Evolutionary conservation across 2,113 vertebrate genomes (phyloP), one percentile per base, ranked within the genome.

Genomic region (Mus pahari): DNA sequence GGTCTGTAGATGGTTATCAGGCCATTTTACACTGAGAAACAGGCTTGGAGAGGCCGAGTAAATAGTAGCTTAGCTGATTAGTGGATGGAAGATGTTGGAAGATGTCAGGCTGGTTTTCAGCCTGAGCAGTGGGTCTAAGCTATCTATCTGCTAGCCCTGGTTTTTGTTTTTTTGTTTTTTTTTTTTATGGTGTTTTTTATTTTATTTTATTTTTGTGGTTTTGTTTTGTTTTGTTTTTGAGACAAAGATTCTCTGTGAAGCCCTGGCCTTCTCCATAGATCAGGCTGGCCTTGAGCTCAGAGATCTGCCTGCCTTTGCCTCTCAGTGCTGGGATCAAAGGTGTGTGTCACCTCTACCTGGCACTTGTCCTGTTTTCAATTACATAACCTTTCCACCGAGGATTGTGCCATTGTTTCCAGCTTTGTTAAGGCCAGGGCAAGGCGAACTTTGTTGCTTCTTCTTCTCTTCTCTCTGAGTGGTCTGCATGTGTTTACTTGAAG

Each of bases 81-180:
- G 1, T 60, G 20, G n/a, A 45, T 31, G 36, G 58, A 45, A 66
- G 48, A 55, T 75, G n/a, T 31, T 68, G 60, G 66, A n/a, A 60
- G 53, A 42, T 71, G n/a, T 53, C 31, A 39, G 75, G 12, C 82
- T 66, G 36, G 45, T 73, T 90, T 96, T 92, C 71, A 90, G 22
- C 93, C 68, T 91, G 55, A 86, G 86, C 53, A 68, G 20, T 36
- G n/a, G 45, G 81, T 92, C 48, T 96, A 82, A 50, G 66, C 70
- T 50, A 60, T 86, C 28, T 20, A 19, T 73, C 68, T 58, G 28
- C 22, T 78, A 94, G 36, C 62, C 50, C 58, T 68, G 22, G 50
- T n/a, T 92, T 90, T 90, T 78, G n/a, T 10, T 3, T 26, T 64
- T 60, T 60, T 60, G 0, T 60, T 58, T 58, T 12, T 60, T 60